Evolutionary conservation across 2,888 invertebrate genomes (phyloP).

Genomic region (Polietes domitor): DNA sequence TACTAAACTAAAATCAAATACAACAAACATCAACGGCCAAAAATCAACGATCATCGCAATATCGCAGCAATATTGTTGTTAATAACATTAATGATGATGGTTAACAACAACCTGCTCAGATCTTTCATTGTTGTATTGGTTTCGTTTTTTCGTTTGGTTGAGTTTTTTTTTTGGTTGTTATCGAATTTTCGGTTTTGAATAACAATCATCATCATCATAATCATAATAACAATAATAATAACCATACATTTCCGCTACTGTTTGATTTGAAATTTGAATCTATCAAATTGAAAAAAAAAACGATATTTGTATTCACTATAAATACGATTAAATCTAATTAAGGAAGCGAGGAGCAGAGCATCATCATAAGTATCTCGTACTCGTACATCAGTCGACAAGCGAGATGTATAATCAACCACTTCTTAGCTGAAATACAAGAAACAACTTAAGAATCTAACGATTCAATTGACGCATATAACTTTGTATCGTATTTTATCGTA

Average conservation of each 20-base stretch:
- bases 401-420: background rate
- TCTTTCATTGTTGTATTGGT: background rate
- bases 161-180: background rate
- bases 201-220: too few relatives aligned
- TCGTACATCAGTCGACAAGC: background rate
- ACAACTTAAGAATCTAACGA: background rate
- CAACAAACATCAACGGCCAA: background rate
- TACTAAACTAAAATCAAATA: constrained; percentile 3
- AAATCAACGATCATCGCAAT: background rate
- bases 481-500: background rate
- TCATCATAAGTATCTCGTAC: background rate
- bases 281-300: background rate
- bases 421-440: background rate
- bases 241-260: constrained; percentile 44
- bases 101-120: constrained; percentile 22
- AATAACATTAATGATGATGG: constrained; percentile 19
- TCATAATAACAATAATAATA: constrained; percentile 17
- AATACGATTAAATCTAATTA: constrained; percentile 19
- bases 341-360: background rate
- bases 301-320: background rate
- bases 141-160: background rate
- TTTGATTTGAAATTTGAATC: constrained; percentile 8
- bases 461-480: background rate
- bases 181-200: background rate
- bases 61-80: background rate